These are phyloP conservation scores for Cebidichthys violaceus DNA, from an alignment of 2,113 vertebrate species.

Conservation along the genomic window DNA sequence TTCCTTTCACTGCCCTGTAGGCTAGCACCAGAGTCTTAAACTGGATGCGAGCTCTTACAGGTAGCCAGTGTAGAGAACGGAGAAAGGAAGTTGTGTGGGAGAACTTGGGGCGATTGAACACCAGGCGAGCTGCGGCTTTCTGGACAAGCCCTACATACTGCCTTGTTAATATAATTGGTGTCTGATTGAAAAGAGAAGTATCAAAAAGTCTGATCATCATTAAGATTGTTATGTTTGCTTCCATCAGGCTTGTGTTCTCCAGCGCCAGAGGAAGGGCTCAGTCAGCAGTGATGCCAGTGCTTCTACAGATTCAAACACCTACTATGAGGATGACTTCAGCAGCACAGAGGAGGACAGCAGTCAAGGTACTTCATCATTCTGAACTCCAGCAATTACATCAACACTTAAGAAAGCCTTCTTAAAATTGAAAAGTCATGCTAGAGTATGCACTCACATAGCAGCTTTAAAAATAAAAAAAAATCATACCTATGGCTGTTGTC, in stretches of 20 bases:
- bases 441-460: constrained; percentile 5
- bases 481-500: not conserved
- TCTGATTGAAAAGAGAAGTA: not conserved
- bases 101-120: no score
- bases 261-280: constrained; percentile 97
- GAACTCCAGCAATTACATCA: not conserved
- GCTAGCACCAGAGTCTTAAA: no score
- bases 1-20: no score
- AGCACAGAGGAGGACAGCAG: constrained; percentile 99
- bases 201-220: not conserved
- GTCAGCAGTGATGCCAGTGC: constrained; percentile 98
- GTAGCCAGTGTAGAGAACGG: no score
- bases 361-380: constrained; percentile 87
- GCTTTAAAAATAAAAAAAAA: constrained; percentile 14
- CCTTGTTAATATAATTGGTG: not conserved
- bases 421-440: constrained; percentile 1
- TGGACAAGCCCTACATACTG: no score
- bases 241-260: constrained; percentile 94
- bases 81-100: no score
- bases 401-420: not conserved
- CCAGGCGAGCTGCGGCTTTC: no score
- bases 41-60: no score
- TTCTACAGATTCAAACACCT: constrained; percentile 98
- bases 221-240: not conserved
- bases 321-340: constrained; percentile 99